Conservation (phyloP, 1,140 invertebrate species). For the Leptopilina boulardi region DNA sequence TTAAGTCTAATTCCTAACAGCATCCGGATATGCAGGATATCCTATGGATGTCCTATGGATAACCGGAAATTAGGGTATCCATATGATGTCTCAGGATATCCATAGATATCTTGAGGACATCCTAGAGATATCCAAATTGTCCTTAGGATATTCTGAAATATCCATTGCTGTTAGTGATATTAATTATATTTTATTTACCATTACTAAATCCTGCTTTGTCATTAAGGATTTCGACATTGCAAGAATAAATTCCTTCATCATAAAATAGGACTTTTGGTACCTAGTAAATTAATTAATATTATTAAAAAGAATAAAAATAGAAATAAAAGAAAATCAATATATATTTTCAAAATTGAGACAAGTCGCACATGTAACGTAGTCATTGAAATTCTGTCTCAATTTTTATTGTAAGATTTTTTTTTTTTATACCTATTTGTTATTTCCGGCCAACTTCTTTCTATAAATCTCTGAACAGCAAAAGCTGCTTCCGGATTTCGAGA, state of each 20-base stretch:
- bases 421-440: slow-evolving; percentile 58
- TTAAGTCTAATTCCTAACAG: too few relatives aligned
- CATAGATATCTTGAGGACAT: too few relatives aligned
- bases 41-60: too few relatives aligned
- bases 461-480: slow-evolving; percentile 59
- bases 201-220: slow-evolving; percentile 42
- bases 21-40: too few relatives aligned
- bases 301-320: not conserved
- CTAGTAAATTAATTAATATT: not conserved
- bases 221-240: slow-evolving; percentile 42
- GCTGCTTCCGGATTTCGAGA: slow-evolving; percentile 62
- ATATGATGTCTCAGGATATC: too few relatives aligned
- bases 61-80: too few relatives aligned
- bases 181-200: slow-evolving; percentile 36
- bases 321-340: not conserved
- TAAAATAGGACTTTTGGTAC: slow-evolving; percentile 40
- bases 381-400: not conserved
- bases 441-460: slow-evolving; percentile 62
- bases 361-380: not conserved
- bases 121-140: too few relatives aligned
- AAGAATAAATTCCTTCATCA: slow-evolving; percentile 41
- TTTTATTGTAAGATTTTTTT: not conserved
- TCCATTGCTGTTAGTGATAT: too few relatives aligned
- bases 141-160: too few relatives aligned
- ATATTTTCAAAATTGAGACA: not conserved